Evolutionary conservation across 2,888 invertebrate genomes (phyloP).

Genomic region (Eupithecia vulgata): DNA sequence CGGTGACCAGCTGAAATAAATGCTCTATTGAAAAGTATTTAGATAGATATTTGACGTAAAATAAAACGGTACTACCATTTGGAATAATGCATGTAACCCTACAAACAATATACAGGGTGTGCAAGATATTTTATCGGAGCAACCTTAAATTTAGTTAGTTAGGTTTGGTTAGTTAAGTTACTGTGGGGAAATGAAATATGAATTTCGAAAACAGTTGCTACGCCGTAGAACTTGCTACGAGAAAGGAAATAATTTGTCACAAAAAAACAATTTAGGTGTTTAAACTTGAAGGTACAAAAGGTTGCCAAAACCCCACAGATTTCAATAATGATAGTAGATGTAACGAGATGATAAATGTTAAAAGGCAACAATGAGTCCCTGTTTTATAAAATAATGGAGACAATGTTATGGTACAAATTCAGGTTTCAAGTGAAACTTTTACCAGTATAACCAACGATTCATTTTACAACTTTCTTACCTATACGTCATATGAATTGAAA

Average conservation of each 20-base stretch:
- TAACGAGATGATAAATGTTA: background rate
- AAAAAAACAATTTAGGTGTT: background rate
- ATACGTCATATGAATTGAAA: background rate
- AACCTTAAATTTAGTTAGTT: background rate
- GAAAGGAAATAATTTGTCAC: background rate
- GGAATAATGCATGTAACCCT: slow-evolving; percentile 6
- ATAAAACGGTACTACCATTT: background rate
- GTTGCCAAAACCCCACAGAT: too few species aligned
- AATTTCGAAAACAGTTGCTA: background rate
- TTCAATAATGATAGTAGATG: too few species aligned
- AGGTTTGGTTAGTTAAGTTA: too few species aligned
- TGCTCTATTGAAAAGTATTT: slow-evolving; percentile 6
- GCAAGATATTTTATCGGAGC: background rate
- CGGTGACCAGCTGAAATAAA: slow-evolving; percentile 8
- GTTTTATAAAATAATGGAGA: background rate
- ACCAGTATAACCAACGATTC: background rate
- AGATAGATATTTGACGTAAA: slow-evolving; percentile 2
- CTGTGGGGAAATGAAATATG: background rate
- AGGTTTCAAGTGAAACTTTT: background rate
- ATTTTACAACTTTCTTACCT: too few species aligned
- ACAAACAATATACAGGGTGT: background rate
- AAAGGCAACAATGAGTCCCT: background rate
- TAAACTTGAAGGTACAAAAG: too few species aligned
- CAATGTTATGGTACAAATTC: background rate
- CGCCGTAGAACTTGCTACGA: background rate